Percentiles rank a stretch among this genome's conserved stretches.
Evolutionary conservation across 2,113 vertebrate species (phyloP).

Genomic region (Charina bottae): DNA sequence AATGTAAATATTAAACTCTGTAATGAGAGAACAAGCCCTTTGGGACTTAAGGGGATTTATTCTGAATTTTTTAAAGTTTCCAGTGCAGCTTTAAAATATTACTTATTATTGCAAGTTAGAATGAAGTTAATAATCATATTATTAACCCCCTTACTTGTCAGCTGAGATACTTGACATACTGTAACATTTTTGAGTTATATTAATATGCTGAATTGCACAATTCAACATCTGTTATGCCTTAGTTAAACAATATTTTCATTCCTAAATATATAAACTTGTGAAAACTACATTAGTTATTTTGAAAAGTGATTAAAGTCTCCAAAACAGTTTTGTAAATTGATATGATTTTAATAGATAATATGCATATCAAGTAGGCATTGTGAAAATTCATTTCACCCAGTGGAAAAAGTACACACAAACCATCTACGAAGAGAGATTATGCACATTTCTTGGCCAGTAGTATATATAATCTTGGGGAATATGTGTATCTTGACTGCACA

Average conservation of each 20-base stretch:
- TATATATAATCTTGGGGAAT: neutral
- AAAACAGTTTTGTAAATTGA: neutral
- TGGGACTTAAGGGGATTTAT: neutral
- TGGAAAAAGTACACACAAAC: neutral
- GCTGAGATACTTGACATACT: neutral
- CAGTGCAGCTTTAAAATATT: slow-evolving; percentile 34
- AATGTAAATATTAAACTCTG: neutral
- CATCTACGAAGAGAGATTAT: neutral
- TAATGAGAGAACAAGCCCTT: neutral
- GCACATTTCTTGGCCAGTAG: neutral
- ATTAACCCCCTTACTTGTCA: neutral
- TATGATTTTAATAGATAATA: neutral
- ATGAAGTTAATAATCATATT: slow-evolving; percentile 34
- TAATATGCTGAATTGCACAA: slow-evolving; percentile 34
- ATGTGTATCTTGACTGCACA: neutral
- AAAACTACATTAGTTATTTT: slow-evolving; percentile 24
- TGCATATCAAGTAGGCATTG: neutral
- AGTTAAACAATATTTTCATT: slow-evolving; percentile 52
- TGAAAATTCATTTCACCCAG: neutral
- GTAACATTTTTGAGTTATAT: neutral
- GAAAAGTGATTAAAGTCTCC: slow-evolving; percentile 24
- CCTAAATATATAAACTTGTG: slow-evolving; percentile 38
- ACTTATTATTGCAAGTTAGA: slow-evolving; percentile 41
- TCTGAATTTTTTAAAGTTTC: neutral
- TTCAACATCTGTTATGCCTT: slow-evolving; percentile 50